These are phyloP conservation scores for Daktulosphaira vitifoliae DNA, from an alignment of 1,140 invertebrate genomes.

Conservation along the genomic window DNA sequence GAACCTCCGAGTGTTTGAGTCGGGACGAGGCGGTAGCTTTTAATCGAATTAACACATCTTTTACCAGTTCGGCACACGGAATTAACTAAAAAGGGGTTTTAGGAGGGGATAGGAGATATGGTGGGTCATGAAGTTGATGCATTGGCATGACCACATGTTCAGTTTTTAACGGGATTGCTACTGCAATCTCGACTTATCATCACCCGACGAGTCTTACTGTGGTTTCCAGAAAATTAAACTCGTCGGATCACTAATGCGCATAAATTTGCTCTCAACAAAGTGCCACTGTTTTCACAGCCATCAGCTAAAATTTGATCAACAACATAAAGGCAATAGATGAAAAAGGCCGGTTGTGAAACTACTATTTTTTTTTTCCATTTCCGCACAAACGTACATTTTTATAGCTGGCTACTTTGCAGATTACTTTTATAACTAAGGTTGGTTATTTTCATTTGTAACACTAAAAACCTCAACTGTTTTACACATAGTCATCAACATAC, in stretches of 20 bases:
- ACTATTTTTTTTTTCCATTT: no score
- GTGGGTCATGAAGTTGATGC: conserved; percentile 9
- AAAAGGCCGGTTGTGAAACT: not conserved
- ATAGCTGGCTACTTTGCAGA: no score
- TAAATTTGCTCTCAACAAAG: conserved; percentile 3
- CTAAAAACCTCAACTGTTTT: no score
- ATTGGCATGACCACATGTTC: conserved; percentile 30
- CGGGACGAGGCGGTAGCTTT: not conserved
- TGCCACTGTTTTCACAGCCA: not conserved
- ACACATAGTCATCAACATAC: no score
- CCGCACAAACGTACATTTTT: no score
- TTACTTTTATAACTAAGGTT: no score
- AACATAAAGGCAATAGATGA: not conserved
- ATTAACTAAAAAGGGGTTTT: conserved; percentile 26
- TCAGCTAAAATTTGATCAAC: not conserved
- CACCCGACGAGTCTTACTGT: not conserved
- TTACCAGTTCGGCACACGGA: not conserved
- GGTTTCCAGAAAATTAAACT: conserved; percentile 28
- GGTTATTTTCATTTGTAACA: no score
- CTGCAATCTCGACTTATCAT: conserved; percentile 23
- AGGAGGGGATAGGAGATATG: not conserved
- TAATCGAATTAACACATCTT: conserved; percentile 31
- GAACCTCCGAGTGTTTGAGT: not conserved
- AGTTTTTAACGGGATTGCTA: conserved; percentile 29
- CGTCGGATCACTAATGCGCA: conserved; percentile 20